A percentile compares a stretch with the other conserved stretches of the same genome.
Conservation (phyloP, 2,797 vertebrate genomes). For the Pyrocephalus nanus region DNA sequence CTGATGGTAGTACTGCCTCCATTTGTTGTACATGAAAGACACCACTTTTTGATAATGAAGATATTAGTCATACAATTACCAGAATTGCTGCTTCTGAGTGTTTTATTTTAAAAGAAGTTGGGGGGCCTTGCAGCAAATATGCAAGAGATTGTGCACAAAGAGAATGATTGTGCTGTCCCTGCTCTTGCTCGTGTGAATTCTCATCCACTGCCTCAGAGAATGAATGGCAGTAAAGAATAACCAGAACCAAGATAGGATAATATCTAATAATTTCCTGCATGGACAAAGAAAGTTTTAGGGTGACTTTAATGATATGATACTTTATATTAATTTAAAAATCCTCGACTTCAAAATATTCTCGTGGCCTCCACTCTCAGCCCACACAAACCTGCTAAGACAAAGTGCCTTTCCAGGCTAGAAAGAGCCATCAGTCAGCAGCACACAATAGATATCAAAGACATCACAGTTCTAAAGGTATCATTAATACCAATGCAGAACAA, state of each 20-base stretch:
- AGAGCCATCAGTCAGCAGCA: slow-evolving; percentile 29
- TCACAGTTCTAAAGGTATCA: not conserved
- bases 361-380: not conserved
- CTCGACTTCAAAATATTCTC: not conserved
- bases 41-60: not conserved
- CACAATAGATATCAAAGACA: slow-evolving; percentile 2
- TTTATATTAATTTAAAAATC: slow-evolving; percentile 33
- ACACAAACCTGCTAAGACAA: not conserved
- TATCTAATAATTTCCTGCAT: slow-evolving; percentile 50
- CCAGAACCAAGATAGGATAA: not conserved
- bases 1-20: not conserved
- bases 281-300: slow-evolving; percentile 12
- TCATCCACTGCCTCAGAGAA: not conserved
- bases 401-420: not conserved
- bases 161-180: not conserved
- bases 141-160: not conserved
- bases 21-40: not conserved
- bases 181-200: not conserved
- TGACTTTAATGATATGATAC: not conserved
- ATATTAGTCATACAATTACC: not conserved
- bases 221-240: slow-evolving; percentile 4
- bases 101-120: not conserved
- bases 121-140: not conserved
- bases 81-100: not conserved
- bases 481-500: slow-evolving; percentile 11